Base-by-base conservation (phyloP, 1,140 invertebrate species). In the Eciton burchellii region DNA sequence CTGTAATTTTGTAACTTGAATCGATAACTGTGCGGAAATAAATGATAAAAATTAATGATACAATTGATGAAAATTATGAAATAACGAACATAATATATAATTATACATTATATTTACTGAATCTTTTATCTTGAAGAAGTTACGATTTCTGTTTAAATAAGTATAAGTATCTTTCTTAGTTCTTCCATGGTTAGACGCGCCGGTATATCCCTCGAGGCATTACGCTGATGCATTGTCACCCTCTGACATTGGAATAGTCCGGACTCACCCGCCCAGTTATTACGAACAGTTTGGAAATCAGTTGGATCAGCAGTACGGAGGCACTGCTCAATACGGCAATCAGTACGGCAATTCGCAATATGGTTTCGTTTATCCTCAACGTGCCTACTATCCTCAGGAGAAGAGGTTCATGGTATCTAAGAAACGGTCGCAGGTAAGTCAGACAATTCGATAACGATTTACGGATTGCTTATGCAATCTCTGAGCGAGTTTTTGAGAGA, bases 381-480 rank as follows among this genome's bases (percentile, higher is more conserved):
- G 84, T 29, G 60, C 74, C n/a, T 91, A 91, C 52, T 91, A 91
- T 56, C 35, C 76, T 5, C 90, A 87, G 0, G 92, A 93, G 52
- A 92, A 92, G 56, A 90, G 92, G 82, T 93, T 90, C 56, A 89
- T 92, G 81, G 82, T 92, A 6, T 60, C 90, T 8, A 91, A 89
- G 45, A 93, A 92, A 73, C 89, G 92, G 14, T 87, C 91, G 4
- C 90, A 90, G 89, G 92, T 92, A 43, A 74, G 43, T 43, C 73
- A 0, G 12, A n/a, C 11, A 8, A 6, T 6, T 35, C n/a, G n/a
- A 35, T 35, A 2, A 6, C 35, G 35, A 35, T 35, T 35, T 35
- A 6, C 35, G 35, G 6, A 35, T 35, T 2, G 6, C 35, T 35
- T 35, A 6, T 6, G 35, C 16, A 0, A 59, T 2, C 11, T 49